These are phyloP conservation scores for Calephelis virginiensis DNA, from an alignment of 1,140 invertebrate species.

Conservation along the genomic window DNA sequence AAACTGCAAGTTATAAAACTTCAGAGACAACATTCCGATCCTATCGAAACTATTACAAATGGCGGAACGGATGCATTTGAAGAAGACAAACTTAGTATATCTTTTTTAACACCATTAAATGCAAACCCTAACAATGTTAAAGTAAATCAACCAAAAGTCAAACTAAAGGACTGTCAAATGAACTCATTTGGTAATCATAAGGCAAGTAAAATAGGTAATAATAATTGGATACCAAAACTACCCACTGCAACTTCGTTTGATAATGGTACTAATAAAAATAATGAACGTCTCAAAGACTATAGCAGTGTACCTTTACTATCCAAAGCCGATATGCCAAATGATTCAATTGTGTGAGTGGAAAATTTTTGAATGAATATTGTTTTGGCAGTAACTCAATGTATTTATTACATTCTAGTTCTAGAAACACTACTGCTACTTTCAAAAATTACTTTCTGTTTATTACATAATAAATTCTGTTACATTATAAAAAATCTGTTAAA, in stretches of 20 bases:
- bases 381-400: neutral
- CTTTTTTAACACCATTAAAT: conserved; percentile 62
- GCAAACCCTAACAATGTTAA: conserved; percentile 65
- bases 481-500: too few species aligned
- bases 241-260: conserved; percentile 70
- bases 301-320: conserved; percentile 69
- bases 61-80: conserved; percentile 56
- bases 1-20: conserved; percentile 58
- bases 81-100: conserved; percentile 55
- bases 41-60: conserved; percentile 59
- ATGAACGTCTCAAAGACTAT: conserved; percentile 65
- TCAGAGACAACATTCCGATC: conserved; percentile 64
- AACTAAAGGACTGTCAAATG: conserved; percentile 60
- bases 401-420: too few species aligned
- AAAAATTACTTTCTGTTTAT: too few species aligned
- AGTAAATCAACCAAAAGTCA: conserved; percentile 55
- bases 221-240: conserved; percentile 72
- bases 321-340: conserved; percentile 61
- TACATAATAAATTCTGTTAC: too few species aligned
- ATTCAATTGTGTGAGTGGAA: conserved; percentile 63
- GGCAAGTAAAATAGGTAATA: conserved; percentile 68
- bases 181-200: conserved; percentile 62
- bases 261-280: conserved; percentile 54
- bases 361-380: neutral
- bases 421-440: too few species aligned